Percentiles rank a stretch among this genome's conserved stretches.
Conservation (phyloP, 2,113 vertebrate genomes). For the Trinectes maculatus region DNA sequence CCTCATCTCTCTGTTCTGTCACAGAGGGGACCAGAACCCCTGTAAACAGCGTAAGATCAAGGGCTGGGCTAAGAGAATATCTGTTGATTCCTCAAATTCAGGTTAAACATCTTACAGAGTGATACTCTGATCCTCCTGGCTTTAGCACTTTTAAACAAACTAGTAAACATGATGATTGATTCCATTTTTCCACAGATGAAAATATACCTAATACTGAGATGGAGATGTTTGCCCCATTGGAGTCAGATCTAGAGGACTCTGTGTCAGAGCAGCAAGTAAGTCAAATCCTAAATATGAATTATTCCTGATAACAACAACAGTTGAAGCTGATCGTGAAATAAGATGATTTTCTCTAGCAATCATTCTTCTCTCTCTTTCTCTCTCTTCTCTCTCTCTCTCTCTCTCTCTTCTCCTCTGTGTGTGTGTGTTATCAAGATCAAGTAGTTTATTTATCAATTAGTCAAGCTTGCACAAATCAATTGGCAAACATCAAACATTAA, state of each 20-base stretch:
- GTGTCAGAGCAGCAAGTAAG: conserved; percentile 25
- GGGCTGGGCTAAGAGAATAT: fast-evolving
- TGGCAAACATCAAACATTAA: no score
- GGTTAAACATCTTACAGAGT: conserved; percentile 20
- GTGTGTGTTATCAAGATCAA: no score
- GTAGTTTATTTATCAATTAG: no score
- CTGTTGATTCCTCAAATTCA: conserved; percentile 30
- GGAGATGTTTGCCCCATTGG: conserved; percentile 44
- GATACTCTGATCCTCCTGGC: not conserved
- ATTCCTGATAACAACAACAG: not conserved
- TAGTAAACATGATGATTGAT: not conserved
- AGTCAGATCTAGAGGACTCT: conserved; percentile 55
- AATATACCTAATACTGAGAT: not conserved
- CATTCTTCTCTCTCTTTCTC: no score
- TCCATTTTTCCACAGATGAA: conserved; percentile 10
- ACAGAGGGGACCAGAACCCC: conserved; percentile 3
- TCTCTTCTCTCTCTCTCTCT: no score
- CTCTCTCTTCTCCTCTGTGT: no score
- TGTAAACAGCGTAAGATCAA: not conserved
- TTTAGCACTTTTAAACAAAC: not conserved
- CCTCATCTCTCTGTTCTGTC: not conserved
- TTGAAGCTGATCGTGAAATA: no score
- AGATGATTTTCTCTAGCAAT: no score
- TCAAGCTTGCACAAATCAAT: no score
- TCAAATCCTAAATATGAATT: not conserved